Percentiles rank a stretch among this genome's conserved stretches.
These are phyloP conservation scores for Bursaphelenchus okinawaensis DNA, from an alignment of 2,888 invertebrate genomes.

Conservation along the genomic window DNA sequence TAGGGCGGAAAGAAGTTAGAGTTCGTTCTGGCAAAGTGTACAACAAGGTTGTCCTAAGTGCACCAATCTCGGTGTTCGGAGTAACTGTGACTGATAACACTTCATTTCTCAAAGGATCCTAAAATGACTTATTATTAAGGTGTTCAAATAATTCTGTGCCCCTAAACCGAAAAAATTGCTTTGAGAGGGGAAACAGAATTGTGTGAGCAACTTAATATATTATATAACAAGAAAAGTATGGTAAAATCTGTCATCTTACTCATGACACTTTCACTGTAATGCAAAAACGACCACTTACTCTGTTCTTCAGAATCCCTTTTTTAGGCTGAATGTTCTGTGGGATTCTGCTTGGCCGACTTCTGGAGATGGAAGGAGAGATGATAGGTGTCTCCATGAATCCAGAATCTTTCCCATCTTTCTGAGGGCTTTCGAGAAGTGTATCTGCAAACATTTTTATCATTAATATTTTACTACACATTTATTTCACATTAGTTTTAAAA, in stretches of 20 bases:
- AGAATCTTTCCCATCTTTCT: background rate
- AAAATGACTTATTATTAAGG: background rate
- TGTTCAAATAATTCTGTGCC: too few species aligned
- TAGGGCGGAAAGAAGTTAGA: conserved; percentile 41
- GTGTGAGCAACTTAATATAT: too few species aligned
- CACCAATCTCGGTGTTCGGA: background rate
- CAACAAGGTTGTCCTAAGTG: background rate
- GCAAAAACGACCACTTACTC: background rate
- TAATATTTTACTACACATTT: too few species aligned
- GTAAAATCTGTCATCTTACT: conserved; percentile 18
- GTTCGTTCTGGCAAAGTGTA: conserved; percentile 5
- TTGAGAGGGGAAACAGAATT: too few species aligned
- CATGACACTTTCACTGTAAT: background rate
- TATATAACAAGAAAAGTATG: too few species aligned
- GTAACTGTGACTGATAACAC: background rate
- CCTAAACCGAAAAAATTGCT: too few species aligned
- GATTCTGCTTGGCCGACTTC: conserved; percentile 9
- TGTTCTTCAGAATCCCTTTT: conserved; percentile 43
- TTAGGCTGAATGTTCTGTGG: conserved; percentile 21
- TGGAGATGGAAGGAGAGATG: conserved; percentile 20
- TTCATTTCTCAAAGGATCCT: background rate
- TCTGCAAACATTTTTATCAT: background rate
- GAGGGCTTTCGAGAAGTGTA: background rate
- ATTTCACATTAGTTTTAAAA: too few species aligned
- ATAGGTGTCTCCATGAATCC: conserved; percentile 4